Percentiles rank a stretch among this genome's conserved stretches.
These are phyloP conservation scores for Cinclus mexicanus DNA, from an alignment of 2,113 vertebrate genomes.

Conservation along the genomic window DNA sequence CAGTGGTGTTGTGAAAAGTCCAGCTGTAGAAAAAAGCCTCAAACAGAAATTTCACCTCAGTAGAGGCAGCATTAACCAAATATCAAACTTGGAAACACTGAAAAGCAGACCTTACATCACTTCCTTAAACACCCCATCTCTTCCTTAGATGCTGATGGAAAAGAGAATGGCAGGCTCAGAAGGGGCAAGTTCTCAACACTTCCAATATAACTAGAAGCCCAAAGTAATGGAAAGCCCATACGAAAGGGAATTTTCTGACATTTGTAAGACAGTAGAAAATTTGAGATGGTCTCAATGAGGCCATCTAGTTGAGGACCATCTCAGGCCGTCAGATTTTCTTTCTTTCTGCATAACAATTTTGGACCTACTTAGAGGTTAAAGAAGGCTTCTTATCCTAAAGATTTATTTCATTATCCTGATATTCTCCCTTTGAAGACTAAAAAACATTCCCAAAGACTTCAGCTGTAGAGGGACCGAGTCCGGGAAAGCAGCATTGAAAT, in stretches of 20 bases:
- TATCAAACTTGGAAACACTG: background rate
- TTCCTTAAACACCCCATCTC: background rate
- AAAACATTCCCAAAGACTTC: background rate
- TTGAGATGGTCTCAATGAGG: background rate
- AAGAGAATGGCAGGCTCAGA: background rate
- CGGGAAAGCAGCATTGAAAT: background rate
- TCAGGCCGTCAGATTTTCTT: background rate
- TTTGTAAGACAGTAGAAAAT: background rate
- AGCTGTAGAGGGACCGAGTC: background rate
- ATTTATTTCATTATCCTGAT: background rate
- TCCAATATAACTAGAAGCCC: background rate
- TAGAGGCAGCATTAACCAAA: background rate
- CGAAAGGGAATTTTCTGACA: background rate
- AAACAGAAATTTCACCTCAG: background rate
- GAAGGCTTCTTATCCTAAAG: background rate
- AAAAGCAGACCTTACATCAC: background rate
- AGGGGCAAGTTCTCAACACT: background rate
- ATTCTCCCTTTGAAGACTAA: background rate
- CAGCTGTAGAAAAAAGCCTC: background rate
- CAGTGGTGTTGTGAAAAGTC: background rate
- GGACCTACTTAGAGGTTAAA: background rate
- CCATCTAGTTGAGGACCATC: background rate
- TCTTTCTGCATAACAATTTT: background rate
- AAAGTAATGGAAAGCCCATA: background rate
- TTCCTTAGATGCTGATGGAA: background rate